Base-by-base conservation (phyloP, 2,888 invertebrate species). In the Dermolepida albohirtum region DNA sequence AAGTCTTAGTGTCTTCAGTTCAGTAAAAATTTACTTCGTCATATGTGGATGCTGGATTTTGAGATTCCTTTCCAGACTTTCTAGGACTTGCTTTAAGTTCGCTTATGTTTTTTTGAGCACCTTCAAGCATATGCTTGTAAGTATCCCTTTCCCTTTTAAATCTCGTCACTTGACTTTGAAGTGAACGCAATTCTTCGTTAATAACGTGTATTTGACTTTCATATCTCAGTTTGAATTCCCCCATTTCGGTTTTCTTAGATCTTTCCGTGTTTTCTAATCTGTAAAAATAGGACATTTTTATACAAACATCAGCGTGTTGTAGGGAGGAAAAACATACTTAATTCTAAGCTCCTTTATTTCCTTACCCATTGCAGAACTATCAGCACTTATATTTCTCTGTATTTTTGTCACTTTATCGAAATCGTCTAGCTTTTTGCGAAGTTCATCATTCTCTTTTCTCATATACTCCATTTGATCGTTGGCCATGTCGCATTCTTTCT, bases 121-220 rank as follows among this genome's bases (percentile, higher is more conserved):
- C 90, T 78, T 95, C 95, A 44, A 96, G 82, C 91, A 96, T 94
- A 79, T 95, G 94, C 74, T 94, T 93, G 78, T 93, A 95, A 62
- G 92, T 92, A 79, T 96, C 96, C 64, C 95, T 87, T 82, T 96
- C 96, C 69, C 94, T 87, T 79, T 94, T 93, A 80, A 95, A 95
- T 75, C 94, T 87, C 17, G 91, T 87, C 73, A 92, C 89, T 86
- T 93, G 93, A 71, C 87, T 88, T 81, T 95, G 95, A 77, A 95
- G 86, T 6, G 93, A 90, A 74, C 92, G 91, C 41, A 95, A 86
- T 83, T 96, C 96, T 70, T 92, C 92, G 71, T 91, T 89, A 78
- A 96, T 89, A 11, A 92, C 88, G 71, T 89, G 90, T 80, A 95
- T 88, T 80, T 95, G 92, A 73, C 91, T 91, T 77, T 96, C 96